phyloP scores from a whole-genome alignment of 2,113 vertebrate species.

The Aythya baeri region DNA sequence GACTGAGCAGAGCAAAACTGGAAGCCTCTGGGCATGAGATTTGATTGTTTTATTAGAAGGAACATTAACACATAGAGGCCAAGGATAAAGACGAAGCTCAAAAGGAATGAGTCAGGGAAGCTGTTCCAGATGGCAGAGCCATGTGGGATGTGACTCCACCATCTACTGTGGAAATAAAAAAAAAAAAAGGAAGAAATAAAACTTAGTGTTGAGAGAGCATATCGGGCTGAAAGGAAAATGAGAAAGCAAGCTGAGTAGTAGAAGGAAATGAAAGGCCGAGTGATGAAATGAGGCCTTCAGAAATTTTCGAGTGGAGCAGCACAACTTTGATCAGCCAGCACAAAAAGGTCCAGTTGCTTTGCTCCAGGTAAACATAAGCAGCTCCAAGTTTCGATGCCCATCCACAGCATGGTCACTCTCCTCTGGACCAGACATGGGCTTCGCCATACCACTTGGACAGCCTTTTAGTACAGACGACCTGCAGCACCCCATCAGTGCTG shows the following conservation, averaged over 20 bases:
- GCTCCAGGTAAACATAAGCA: not conserved
- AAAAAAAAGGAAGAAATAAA: slow-evolving; percentile 29
- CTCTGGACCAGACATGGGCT: not conserved
- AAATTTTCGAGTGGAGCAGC: not conserved
- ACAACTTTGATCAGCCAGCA: not conserved
- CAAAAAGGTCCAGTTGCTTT: not conserved
- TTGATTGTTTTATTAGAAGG: slow-evolving; percentile 28
- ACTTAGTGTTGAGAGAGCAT: not conserved
- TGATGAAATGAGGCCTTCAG: slow-evolving; percentile 10
- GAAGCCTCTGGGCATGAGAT: slow-evolving; percentile 31
- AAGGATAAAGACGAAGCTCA: slow-evolving; percentile 46
- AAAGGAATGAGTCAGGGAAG: slow-evolving; percentile 52
- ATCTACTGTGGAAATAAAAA: slow-evolving; percentile 33
- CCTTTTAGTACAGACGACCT: not conserved
- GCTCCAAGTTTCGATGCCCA: not conserved
- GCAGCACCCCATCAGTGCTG: not conserved
- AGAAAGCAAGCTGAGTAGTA: slow-evolving; percentile 4
- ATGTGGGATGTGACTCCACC: slow-evolving; percentile 32
- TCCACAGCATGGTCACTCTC: not conserved
- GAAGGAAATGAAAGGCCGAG: slow-evolving; percentile 12
- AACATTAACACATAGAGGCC: slow-evolving; percentile 34
- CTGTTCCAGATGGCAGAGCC: slow-evolving; percentile 51
- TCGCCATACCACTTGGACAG: not conserved
- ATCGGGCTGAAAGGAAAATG: slow-evolving; percentile 6
- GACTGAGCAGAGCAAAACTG: not conserved